Percentiles rank a stretch among this genome's conserved stretches.
Evolutionary conservation across 2,888 invertebrate species (phyloP).

Genomic region (Coleophora flavipennella): DNA sequence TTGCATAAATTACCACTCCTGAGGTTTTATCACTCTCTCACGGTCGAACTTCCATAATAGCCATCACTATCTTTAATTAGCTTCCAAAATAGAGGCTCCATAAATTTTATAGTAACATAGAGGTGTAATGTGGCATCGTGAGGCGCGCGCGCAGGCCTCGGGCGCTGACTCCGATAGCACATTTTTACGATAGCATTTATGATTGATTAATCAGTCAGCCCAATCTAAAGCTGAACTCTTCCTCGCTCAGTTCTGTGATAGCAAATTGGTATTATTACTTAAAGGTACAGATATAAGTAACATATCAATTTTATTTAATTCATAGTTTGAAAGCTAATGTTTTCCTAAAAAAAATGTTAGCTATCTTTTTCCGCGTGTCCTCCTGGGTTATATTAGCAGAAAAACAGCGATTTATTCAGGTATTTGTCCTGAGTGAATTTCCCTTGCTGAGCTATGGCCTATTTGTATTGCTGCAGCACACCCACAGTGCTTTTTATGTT

Average conservation of each 20-base stretch:
- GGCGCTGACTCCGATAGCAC: conserved; percentile 41
- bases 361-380: too few species aligned
- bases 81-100: conserved; percentile 60
- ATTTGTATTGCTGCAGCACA: too few species aligned
- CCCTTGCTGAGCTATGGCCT: too few species aligned
- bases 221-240: conserved; percentile 49
- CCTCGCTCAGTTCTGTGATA: conserved; percentile 49
- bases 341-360: too few species aligned
- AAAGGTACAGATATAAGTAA: too few species aligned
- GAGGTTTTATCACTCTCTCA: conserved; percentile 61
- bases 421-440: too few species aligned
- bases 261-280: too few species aligned
- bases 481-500: too few species aligned
- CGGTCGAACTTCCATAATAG: conserved; percentile 53
- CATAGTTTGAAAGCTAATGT: too few species aligned
- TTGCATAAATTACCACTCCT: conserved; percentile 35
- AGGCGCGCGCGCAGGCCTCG: conserved; percentile 22
- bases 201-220: conserved; percentile 56
- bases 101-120: conserved; percentile 62
- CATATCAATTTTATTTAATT: too few species aligned
- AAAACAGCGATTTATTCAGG: too few species aligned
- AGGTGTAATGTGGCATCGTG: conserved; percentile 39
- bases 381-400: too few species aligned
- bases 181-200: conserved; percentile 51
- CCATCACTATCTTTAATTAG: conserved; percentile 63